Evolutionary conservation across 2,888 invertebrate genomes (phyloP).

Genomic region (Aromia moschata): DNA sequence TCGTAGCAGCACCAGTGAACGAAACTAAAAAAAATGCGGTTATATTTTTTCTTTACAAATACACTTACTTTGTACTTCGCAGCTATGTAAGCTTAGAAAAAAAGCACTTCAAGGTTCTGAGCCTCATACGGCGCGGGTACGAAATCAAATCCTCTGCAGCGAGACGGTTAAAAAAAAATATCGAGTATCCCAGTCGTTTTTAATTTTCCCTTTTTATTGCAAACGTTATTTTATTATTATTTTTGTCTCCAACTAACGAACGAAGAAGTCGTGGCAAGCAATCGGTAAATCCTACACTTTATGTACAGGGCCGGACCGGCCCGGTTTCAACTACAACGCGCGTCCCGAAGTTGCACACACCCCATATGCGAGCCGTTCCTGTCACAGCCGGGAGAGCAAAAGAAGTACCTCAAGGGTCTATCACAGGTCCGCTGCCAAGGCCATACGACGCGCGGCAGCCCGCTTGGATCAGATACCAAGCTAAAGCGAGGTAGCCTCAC

Average conservation of each 20-base stretch:
- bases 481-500: no score
- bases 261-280: background rate
- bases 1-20: constrained; percentile 42
- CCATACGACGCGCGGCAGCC: no score
- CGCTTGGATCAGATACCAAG: no score
- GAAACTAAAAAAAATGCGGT: constrained; percentile 36
- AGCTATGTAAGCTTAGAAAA: constrained; percentile 37
- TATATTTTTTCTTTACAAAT: constrained; percentile 33
- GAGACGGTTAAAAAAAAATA: background rate
- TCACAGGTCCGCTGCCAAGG: constrained; percentile 43
- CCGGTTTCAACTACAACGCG: background rate
- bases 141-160: constrained; percentile 34
- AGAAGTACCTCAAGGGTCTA: constrained; percentile 37
- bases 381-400: background rate
- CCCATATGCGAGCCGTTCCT: constrained; percentile 37
- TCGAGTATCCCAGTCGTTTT: no score
- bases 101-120: constrained; percentile 36
- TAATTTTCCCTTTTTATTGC: no score
- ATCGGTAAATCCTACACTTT: background rate
- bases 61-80: constrained; percentile 43
- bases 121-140: constrained; percentile 4
- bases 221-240: no score
- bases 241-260: background rate
- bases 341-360: constrained; percentile 29
- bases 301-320: background rate